These are phyloP conservation scores for Plecturocebus donacophilus DNA, from an alignment of 2,113 vertebrate species.

Conservation along the genomic window DNA sequence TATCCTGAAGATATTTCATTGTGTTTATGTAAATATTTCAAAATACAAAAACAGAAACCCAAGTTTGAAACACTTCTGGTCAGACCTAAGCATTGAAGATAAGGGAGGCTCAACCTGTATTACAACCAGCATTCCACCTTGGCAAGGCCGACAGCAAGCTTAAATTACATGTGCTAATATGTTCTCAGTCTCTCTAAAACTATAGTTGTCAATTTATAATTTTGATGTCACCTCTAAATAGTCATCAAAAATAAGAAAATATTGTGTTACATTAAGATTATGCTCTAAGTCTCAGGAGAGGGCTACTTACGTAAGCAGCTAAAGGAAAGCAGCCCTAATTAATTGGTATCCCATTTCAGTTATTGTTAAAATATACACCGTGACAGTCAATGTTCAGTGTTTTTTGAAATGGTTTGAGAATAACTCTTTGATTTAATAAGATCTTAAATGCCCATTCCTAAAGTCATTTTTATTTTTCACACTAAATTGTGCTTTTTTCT, in stretches of 20 bases:
- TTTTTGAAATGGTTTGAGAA: neutral
- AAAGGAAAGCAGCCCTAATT: neutral
- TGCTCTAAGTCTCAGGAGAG: neutral
- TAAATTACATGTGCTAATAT: neutral
- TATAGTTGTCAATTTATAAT: neutral
- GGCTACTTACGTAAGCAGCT: neutral
- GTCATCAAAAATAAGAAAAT: slow-evolving; percentile 1
- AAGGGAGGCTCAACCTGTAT: neutral
- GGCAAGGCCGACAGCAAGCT: neutral
- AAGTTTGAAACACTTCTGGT: neutral
- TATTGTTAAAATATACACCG: neutral
- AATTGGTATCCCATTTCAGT: neutral
- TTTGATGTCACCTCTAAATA: neutral
- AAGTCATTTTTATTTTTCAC: neutral
- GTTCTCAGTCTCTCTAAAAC: neutral
- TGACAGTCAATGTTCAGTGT: neutral
- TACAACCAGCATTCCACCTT: neutral
- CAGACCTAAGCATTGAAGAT: neutral
- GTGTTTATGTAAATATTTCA: neutral
- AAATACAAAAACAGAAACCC: neutral
- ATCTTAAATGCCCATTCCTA: neutral
- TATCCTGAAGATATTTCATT: neutral
- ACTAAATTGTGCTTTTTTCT: neutral
- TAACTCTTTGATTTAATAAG: slow-evolving; percentile 19
- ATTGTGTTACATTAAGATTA: neutral